Evolutionary conservation across 2,797 vertebrate genomes (phyloP).

Genomic region (Acanthurus leucopareius): DNA sequence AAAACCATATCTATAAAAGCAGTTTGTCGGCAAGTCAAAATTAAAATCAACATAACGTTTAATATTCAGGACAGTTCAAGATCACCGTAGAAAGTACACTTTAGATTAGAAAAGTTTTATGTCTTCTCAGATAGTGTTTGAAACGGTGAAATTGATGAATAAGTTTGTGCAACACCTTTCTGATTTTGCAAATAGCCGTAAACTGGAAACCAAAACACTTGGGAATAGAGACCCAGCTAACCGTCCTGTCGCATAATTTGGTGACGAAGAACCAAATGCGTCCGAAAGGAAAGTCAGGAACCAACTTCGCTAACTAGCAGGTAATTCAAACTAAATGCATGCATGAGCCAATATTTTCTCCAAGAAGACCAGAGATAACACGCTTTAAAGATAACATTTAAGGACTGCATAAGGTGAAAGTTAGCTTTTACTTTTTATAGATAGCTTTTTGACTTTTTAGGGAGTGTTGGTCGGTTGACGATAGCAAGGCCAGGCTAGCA

Average conservation of each 20-base stretch:
- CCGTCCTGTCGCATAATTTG: conserved; percentile 49
- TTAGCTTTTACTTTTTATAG: background rate
- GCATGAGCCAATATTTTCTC: fast-evolving
- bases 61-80: background rate
- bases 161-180: background rate
- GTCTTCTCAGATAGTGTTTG: background rate
- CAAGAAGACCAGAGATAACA: fast-evolving
- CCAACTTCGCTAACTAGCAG: conserved; percentile 66
- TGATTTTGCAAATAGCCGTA: background rate
- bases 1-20: background rate
- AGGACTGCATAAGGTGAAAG: fast-evolving
- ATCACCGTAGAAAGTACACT: background rate
- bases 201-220: background rate
- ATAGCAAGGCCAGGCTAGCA: conserved; percentile 60
- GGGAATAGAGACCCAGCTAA: no score
- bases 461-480: conserved; percentile 23
- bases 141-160: background rate
- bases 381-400: fast-evolving
- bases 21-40: background rate
- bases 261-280: conserved; percentile 73
- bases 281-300: conserved; percentile 69
- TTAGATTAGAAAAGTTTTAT: background rate
- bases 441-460: background rate
- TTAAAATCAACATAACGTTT: background rate
- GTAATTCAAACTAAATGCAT: conserved; percentile 53